Conservation (phyloP, 2,797 vertebrate species). For the Dallia pectoralis region DNA sequence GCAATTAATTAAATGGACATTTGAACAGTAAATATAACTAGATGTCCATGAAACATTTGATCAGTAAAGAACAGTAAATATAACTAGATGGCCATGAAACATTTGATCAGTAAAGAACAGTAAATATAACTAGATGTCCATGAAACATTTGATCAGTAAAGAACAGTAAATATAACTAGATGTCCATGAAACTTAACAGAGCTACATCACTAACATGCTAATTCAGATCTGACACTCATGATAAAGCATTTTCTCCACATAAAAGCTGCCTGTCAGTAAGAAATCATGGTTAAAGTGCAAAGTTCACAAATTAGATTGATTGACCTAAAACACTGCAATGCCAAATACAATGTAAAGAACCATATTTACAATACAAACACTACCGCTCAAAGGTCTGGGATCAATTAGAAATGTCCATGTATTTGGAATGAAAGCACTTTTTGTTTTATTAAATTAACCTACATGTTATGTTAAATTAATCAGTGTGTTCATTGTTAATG, state of each 20-base stretch:
- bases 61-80: no score
- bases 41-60: neutral
- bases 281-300: conserved; percentile 76
- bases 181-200: conserved; percentile 39
- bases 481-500: no score
- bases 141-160: conserved; percentile 2
- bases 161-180: conserved; percentile 53
- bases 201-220: conserved; percentile 70
- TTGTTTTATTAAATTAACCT: no score
- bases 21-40: no score
- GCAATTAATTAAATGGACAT: neutral
- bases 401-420: no score
- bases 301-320: conserved; percentile 68
- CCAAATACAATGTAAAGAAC: conserved; percentile 67
- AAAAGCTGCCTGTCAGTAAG: conserved; percentile 74
- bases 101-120: conserved; percentile 17
- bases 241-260: conserved; percentile 70
- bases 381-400: no score
- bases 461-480: no score
- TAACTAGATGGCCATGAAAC: no score
- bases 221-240: conserved; percentile 62
- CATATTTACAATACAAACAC: conserved; percentile 55
- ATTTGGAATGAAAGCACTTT: no score
- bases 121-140: conserved; percentile 52
- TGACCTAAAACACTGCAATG: conserved; percentile 65